Evolutionary conservation across 2,888 invertebrate species (phyloP).

Genomic region (Lingula anatina): DNA sequence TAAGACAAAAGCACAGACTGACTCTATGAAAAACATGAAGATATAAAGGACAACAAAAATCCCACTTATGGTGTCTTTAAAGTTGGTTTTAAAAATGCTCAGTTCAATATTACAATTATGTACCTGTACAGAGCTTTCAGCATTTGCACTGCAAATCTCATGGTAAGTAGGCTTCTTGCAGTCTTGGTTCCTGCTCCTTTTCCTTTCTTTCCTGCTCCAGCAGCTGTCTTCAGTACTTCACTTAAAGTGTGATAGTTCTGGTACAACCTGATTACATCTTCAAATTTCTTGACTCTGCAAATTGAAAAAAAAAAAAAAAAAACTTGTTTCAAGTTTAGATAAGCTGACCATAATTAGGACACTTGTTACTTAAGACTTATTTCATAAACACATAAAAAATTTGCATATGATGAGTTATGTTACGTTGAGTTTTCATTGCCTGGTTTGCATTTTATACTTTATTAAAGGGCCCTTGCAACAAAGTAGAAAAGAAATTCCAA

Average conservation of each 20-base stretch:
- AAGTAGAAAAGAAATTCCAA: no score
- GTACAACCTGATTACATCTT: constrained; percentile 28
- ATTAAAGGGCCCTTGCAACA: no score
- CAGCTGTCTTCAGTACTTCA: constrained; percentile 33
- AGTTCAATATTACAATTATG: constrained; percentile 2
- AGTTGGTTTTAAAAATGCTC: neutral
- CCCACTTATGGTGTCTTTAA: no score
- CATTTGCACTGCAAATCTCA: constrained; percentile 22
- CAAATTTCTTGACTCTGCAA: constrained; percentile 21
- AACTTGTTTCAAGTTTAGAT: no score
- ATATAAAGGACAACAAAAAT: neutral
- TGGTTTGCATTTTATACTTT: no score
- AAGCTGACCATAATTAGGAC: no score
- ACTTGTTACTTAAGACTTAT: no score
- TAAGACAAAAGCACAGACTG: neutral
- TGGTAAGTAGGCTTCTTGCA: constrained; percentile 33
- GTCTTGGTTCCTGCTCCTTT: constrained; percentile 22
- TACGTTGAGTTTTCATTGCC: no score
- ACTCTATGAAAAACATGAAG: neutral
- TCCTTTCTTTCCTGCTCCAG: constrained; percentile 22
- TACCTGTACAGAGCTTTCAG: constrained; percentile 30
- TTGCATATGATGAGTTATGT: no score
- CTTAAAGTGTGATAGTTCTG: constrained; percentile 29
- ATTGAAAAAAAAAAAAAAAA: constrained; percentile 2
- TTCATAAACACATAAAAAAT: no score